A percentile compares a stretch with the other conserved stretches of the same genome.
Conservation (phyloP, 2,888 invertebrate species). For the Agriopis aurantiaria region DNA sequence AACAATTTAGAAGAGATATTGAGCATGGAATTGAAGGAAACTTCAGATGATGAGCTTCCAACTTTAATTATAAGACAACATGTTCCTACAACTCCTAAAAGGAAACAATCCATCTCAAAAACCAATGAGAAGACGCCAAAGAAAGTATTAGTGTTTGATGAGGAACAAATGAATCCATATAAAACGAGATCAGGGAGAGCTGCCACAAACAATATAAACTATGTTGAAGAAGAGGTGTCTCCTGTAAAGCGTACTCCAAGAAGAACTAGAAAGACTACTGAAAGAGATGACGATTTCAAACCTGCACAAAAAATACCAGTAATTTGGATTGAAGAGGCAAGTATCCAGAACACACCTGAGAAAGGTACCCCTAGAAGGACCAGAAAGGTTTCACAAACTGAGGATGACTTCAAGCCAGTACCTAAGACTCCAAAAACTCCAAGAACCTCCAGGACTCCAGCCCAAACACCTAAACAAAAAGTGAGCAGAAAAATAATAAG, state of each 20-base stretch:
- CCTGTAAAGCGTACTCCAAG: slow-evolving; percentile 64
- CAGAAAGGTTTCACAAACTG: slow-evolving; percentile 61
- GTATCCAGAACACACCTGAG: slow-evolving; percentile 27
- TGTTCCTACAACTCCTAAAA: slow-evolving; percentile 68
- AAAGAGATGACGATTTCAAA: slow-evolving; percentile 53
- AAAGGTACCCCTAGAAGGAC: slow-evolving; percentile 67
- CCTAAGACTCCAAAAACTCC: slow-evolving; percentile 59
- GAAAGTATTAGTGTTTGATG: slow-evolving; percentile 71
- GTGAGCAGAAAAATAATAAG: slow-evolving; percentile 68
- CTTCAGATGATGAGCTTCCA: slow-evolving; percentile 78
- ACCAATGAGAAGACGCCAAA: slow-evolving; percentile 67
- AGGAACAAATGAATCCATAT: slow-evolving; percentile 58
- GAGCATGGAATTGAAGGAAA: slow-evolving; percentile 75
- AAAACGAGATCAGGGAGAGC: slow-evolving; percentile 66
- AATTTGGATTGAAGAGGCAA: slow-evolving; percentile 14
- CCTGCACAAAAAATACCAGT: slow-evolving; percentile 34
- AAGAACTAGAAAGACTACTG: slow-evolving; percentile 44
- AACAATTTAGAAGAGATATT: slow-evolving; percentile 69
- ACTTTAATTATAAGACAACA: slow-evolving; percentile 75
- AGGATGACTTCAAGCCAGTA: slow-evolving; percentile 69
- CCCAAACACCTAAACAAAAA: slow-evolving; percentile 65
- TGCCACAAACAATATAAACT: slow-evolving; percentile 59
- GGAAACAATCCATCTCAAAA: slow-evolving; percentile 66
- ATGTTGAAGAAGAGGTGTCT: slow-evolving; percentile 68
- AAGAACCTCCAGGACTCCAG: slow-evolving; percentile 57